A percentile compares a stretch with the other conserved stretches of the same genome.
Conservation (phyloP, 2,113 vertebrate genomes). For the Lucifuga dentata region DNA sequence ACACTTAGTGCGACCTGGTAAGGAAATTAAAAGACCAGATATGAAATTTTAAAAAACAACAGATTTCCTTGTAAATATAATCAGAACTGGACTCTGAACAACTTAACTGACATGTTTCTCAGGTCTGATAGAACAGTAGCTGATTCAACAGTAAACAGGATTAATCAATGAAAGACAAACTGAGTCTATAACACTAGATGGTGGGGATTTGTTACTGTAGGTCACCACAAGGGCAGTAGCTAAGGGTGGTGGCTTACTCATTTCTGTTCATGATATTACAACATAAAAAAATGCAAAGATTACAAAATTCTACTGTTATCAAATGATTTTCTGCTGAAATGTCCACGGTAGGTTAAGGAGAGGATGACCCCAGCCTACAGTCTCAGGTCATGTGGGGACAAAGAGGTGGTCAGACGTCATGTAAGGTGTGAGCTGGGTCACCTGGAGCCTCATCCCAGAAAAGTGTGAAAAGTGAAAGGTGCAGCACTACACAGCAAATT, state of each 20-base stretch:
- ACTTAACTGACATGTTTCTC: conserved; percentile 39
- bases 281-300: conserved; percentile 45
- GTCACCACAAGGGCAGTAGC: conserved; percentile 43
- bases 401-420: conserved; percentile 42
- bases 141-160: conserved; percentile 56
- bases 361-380: conserved; percentile 25
- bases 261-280: conserved; percentile 46
- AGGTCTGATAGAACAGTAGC: conserved; percentile 50
- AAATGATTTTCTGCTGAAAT: conserved; percentile 50
- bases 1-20: conserved; percentile 74
- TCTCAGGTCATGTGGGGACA: conserved; percentile 34
- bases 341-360: conserved; percentile 27
- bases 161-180: conserved; percentile 51
- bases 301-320: conserved; percentile 50
- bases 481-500: too few relatives aligned
- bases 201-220: conserved; percentile 38
- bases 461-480: conserved; percentile 61
- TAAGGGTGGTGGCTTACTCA: conserved; percentile 33
- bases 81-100: conserved; percentile 55
- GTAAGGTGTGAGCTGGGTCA: conserved; percentile 31
- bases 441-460: conserved; percentile 51
- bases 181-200: conserved; percentile 52
- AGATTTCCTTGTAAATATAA: conserved; percentile 47
- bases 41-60: conserved; percentile 59
- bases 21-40: conserved; percentile 63